These are phyloP conservation scores for Drosophila helvetica DNA, from an alignment of 2,888 invertebrate genomes.

Conservation along the genomic window DNA sequence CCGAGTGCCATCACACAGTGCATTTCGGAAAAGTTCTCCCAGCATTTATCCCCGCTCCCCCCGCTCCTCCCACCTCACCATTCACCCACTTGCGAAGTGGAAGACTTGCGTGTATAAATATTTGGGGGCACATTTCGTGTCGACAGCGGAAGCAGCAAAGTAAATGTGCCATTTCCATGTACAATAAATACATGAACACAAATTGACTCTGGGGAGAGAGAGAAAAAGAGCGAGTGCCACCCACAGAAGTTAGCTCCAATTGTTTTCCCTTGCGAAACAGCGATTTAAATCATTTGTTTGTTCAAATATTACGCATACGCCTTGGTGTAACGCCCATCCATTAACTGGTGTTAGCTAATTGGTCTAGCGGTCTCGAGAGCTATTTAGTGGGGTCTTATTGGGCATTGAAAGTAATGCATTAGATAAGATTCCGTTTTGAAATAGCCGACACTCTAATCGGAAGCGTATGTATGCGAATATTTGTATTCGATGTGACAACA, in stretches of 20 bases:
- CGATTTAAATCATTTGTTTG: constrained; percentile 39
- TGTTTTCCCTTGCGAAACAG: constrained; percentile 1
- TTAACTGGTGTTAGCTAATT: constrained; percentile 45
- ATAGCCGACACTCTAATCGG: constrained; percentile 41
- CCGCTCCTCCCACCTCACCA: background rate
- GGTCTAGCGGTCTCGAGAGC: constrained; percentile 30
- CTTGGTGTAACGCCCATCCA: constrained; percentile 55
- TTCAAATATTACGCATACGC: constrained; percentile 57
- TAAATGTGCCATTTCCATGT: constrained; percentile 70
- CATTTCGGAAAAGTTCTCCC: constrained; percentile 29
- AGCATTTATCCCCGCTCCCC: background rate
- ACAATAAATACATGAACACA: constrained; percentile 53
- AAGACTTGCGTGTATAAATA: background rate
- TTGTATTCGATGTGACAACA: constrained; percentile 13
- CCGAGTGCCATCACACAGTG: constrained; percentile 31
- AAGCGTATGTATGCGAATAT: constrained; percentile 18
- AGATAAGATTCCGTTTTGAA: constrained; percentile 37
- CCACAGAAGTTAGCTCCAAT: constrained; percentile 31
- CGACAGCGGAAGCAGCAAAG: constrained; percentile 70
- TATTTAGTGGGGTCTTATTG: constrained; percentile 39
- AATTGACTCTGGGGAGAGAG: constrained; percentile 29
- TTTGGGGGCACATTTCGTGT: constrained; percentile 61
- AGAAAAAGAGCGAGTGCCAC: background rate
- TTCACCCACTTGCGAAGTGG: background rate
- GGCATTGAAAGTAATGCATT: constrained; percentile 33